Evolutionary conservation across 1,140 invertebrate species (phyloP).

Genomic region (Ceratosolen solmsi): DNA sequence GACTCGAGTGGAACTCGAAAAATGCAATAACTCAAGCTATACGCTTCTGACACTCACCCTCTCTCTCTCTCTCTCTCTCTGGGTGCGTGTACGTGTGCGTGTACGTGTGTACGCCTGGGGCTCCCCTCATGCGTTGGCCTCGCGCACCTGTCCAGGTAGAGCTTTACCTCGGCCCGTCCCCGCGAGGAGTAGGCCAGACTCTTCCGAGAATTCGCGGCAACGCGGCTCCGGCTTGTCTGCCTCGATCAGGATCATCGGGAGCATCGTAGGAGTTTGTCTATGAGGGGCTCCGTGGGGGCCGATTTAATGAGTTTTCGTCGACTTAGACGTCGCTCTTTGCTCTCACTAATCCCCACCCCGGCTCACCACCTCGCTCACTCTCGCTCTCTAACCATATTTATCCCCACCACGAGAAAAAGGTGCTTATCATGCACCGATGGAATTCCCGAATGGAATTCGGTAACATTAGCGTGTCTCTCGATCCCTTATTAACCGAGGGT

Average conservation of each 20-base stretch:
- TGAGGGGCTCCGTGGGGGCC: slow-evolving; percentile 53
- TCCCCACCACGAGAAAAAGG: not conserved
- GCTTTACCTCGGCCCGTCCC: not conserved
- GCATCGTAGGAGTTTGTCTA: slow-evolving; percentile 62
- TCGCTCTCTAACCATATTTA: too few species aligned
- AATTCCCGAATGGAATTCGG: slow-evolving; percentile 7
- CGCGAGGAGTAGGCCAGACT: slow-evolving; percentile 55
- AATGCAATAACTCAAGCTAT: slow-evolving; percentile 70
- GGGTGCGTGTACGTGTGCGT: too few species aligned
- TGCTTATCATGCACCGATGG: not conserved
- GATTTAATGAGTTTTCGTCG: slow-evolving; percentile 67
- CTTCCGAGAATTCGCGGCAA: slow-evolving; percentile 66
- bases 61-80: too few species aligned
- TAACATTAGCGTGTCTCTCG: slow-evolving; percentile 7
- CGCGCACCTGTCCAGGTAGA: slow-evolving; percentile 71
- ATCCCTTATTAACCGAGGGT: not conserved
- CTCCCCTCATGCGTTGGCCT: not conserved
- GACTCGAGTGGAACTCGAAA: slow-evolving; percentile 63
- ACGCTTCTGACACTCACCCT: slow-evolving; percentile 65
- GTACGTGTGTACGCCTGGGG: slow-evolving; percentile 49
- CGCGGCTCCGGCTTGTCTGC: slow-evolving; percentile 69
- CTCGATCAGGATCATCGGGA: slow-evolving; percentile 68
- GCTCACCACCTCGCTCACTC: not conserved
- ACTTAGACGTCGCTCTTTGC: slow-evolving; percentile 4
- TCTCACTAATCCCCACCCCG: not conserved